Evolutionary conservation across 1,140 invertebrate genomes (phyloP), one percentile per base, ranked within the genome.

Genomic region (Diploscapter pachys): DNA sequence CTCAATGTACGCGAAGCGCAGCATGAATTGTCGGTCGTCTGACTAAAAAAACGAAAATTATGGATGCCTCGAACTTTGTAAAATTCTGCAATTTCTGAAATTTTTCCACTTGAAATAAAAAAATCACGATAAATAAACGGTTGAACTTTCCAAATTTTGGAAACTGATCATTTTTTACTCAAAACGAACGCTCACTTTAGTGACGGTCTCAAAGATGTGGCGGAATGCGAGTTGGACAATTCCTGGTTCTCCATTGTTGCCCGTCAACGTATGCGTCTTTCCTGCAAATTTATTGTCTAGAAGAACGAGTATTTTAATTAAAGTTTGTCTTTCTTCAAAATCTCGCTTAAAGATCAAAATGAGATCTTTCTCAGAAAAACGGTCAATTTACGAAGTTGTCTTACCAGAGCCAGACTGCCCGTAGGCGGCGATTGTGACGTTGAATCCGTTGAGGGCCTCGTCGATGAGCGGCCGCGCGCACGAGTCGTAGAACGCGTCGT

Each of bases 401-500:
- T 59, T 11, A 59, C 57, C 63, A 64, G 63, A 13, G 8, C 63
- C 63, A 8, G 63, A 64, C 63, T 64, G 63, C 51, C 63, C 63
- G 13, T 64, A 64, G 31, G 63, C 63, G 13, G 51, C 8, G 13
- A 64, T 13, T 8, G 63, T 50, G 9, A 50, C 51, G 13, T 64
- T 64, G 13, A 48, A 64, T 64, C 63, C 63, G 6, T 64, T 31
- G 31, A 31, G 31, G 31, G 31, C 31, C 31, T 31, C 31, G 31
- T 31, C 31, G 31, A 31, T 31, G 31, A 31, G 31, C 31, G 31
- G 31, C 31, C 31, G 31, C 31, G 31, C 31, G 31, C 31, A 31
- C 31, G 31, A 31, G 31, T 31, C 31, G 31, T 31, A 31, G 31
- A 31, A 31, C 31, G 31, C 31, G 31, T 31, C 31, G 31, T 31